Evolutionary conservation across 2,888 invertebrate species (phyloP).

Genomic region (Machimus atricapillus): DNA sequence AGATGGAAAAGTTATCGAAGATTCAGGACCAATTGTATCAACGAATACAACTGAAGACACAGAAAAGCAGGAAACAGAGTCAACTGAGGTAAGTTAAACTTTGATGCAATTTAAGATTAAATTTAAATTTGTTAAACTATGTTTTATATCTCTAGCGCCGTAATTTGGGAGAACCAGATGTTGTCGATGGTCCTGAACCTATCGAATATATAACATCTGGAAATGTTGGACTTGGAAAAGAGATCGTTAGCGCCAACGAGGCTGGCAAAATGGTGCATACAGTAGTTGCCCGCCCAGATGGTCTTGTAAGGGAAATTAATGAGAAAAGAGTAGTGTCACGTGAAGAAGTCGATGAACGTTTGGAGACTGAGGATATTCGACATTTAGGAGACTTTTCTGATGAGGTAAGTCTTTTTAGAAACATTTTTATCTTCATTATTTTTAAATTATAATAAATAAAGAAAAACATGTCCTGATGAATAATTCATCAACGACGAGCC

Average conservation of each 20-base stretch:
- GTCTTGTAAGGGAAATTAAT: constrained; percentile 81
- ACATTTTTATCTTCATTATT: neutral
- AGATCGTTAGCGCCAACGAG: neutral
- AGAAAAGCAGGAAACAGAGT: constrained; percentile 86
- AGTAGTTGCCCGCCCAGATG: constrained; percentile 73
- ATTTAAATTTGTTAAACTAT: no score
- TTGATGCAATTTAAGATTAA: neutral
- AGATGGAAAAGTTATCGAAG: constrained; percentile 88
- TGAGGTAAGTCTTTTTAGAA: constrained; percentile 69
- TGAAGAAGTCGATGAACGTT: constrained; percentile 81
- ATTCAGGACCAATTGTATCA: constrained; percentile 88
- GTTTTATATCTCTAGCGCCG: constrained; percentile 60
- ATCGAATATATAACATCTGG: constrained; percentile 42
- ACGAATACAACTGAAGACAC: constrained; percentile 91
- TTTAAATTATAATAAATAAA: no score
- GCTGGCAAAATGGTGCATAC: constrained; percentile 55
- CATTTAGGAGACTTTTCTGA: constrained; percentile 86
- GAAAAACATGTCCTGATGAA: no score
- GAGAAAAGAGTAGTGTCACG: constrained; percentile 81
- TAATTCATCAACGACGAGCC: no score
- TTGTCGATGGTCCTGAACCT: constrained; percentile 50
- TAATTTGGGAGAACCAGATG: constrained; percentile 62
- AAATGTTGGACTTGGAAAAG: neutral
- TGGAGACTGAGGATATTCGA: constrained; percentile 84
- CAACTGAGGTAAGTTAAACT: constrained; percentile 73